Percentiles rank a stretch among this genome's conserved stretches.
Evolutionary conservation across 1,140 invertebrate genomes (phyloP).

Genomic region (Zaprionus taronus): DNA sequence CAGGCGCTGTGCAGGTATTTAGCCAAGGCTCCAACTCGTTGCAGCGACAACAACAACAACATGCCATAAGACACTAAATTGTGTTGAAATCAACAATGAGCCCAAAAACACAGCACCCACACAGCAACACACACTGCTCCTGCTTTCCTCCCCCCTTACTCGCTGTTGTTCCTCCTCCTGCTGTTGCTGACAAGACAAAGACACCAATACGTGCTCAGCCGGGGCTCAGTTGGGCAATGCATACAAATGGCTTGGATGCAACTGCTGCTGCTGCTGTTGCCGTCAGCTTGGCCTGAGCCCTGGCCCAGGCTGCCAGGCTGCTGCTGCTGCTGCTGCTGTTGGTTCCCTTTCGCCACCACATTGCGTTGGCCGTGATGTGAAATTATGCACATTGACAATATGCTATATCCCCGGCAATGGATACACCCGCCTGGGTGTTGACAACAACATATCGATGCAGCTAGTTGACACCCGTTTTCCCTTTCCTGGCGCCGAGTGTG

Average conservation of each 20-base stretch:
- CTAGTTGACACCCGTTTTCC: slow-evolving; percentile 52
- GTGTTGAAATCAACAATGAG: slow-evolving; percentile 82
- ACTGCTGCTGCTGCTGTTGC: slow-evolving; percentile 6
- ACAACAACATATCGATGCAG: slow-evolving; percentile 71
- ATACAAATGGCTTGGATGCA: slow-evolving; percentile 68
- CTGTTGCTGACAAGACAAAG: slow-evolving; percentile 62
- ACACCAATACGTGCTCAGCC: slow-evolving; percentile 57
- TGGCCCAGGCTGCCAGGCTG: slow-evolving; percentile 6
- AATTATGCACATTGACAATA: slow-evolving; percentile 74
- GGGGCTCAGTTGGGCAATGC: slow-evolving; percentile 69
- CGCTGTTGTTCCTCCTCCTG: neutral
- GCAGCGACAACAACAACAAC: slow-evolving; percentile 51
- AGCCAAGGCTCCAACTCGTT: slow-evolving; percentile 69
- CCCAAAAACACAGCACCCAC: slow-evolving; percentile 71
- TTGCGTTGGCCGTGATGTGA: slow-evolving; percentile 48
- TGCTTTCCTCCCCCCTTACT: neutral
- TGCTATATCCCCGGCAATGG: slow-evolving; percentile 55
- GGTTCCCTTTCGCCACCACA: slow-evolving; percentile 2
- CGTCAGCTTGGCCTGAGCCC: slow-evolving; percentile 45
- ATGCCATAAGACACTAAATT: slow-evolving; percentile 79
- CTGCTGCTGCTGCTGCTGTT: neutral
- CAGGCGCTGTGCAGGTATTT: slow-evolving; percentile 61
- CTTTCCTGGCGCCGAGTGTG: slow-evolving; percentile 15
- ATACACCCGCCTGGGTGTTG: slow-evolving; percentile 57
- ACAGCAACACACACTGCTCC: slow-evolving; percentile 12